Evolutionary conservation across 2,888 invertebrate species (phyloP).

Genomic region (Sinohyriopsis cumingii): DNA sequence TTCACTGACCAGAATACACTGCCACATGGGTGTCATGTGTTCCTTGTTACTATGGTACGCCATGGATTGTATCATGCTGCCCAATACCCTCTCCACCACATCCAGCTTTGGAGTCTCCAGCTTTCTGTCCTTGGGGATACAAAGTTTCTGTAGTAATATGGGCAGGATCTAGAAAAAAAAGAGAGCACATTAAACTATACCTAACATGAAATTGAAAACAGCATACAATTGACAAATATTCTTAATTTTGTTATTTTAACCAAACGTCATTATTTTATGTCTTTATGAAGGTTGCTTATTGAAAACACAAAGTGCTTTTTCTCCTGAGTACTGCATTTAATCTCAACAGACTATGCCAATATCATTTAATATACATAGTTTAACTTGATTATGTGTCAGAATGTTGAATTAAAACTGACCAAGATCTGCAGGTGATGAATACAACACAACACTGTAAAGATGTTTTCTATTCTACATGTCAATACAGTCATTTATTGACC

Average conservation of each 20-base stretch:
- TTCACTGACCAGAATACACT: conserved; percentile 72
- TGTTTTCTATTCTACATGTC: no score
- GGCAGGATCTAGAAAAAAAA: conserved; percentile 76
- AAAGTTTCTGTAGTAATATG: conserved; percentile 77
- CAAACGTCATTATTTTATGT: no score
- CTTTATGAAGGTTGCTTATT: background rate
- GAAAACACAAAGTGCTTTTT: no score
- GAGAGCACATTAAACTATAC: background rate
- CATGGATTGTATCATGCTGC: conserved; percentile 79
- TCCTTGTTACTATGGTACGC: conserved; percentile 76
- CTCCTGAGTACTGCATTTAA: no score
- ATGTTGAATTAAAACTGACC: no score
- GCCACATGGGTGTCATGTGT: conserved; percentile 78
- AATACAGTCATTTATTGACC: no score
- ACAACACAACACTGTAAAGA: no score
- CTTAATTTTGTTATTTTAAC: background rate
- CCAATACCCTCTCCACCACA: conserved; percentile 79
- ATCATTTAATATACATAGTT: no score
- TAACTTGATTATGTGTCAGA: no score
- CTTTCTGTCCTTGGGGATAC: conserved; percentile 65
- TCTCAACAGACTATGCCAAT: no score
- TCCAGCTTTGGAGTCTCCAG: conserved; percentile 28
- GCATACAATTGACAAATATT: no score
- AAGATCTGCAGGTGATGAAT: no score
- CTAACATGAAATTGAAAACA: background rate